phyloP scores from a whole-genome alignment of 2,113 vertebrate species.

The Aldabrachelys gigantea region DNA sequence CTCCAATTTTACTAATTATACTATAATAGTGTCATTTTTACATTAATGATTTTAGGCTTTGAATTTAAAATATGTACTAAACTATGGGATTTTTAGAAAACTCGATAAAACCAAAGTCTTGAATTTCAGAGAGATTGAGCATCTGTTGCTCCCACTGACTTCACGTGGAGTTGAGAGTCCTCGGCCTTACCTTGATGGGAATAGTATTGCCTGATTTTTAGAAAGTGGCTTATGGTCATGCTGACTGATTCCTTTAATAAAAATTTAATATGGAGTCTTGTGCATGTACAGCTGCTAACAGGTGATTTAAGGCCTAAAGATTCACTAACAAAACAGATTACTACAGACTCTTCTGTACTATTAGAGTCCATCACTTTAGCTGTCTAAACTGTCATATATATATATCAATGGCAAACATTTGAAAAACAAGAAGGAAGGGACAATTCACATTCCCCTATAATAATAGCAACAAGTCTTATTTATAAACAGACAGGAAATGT shows the following conservation, averaged over 20 bases:
- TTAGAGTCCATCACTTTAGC: background rate
- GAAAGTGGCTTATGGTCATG: background rate
- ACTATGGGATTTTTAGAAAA: background rate
- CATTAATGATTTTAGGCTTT: background rate
- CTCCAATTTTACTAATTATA: background rate
- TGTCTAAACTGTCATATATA: background rate
- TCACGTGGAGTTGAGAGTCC: background rate
- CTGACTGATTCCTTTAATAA: background rate
- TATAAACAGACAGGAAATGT: background rate
- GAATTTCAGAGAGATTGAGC: background rate
- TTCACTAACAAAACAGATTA: background rate
- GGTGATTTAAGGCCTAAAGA: background rate
- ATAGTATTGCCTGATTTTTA: background rate
- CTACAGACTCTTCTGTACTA: background rate
- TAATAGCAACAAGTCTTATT: background rate
- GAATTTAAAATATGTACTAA: background rate
- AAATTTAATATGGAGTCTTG: background rate
- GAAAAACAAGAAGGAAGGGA: background rate
- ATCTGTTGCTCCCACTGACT: background rate
- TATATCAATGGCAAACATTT: background rate
- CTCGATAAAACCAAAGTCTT: background rate
- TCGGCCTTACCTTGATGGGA: background rate
- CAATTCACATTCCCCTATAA: fast-evolving
- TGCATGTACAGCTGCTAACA: background rate
- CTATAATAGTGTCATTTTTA: background rate